Conservation (phyloP, 1,140 invertebrate species). For the Pachyrhynchus sulphureomaculatus region DNA sequence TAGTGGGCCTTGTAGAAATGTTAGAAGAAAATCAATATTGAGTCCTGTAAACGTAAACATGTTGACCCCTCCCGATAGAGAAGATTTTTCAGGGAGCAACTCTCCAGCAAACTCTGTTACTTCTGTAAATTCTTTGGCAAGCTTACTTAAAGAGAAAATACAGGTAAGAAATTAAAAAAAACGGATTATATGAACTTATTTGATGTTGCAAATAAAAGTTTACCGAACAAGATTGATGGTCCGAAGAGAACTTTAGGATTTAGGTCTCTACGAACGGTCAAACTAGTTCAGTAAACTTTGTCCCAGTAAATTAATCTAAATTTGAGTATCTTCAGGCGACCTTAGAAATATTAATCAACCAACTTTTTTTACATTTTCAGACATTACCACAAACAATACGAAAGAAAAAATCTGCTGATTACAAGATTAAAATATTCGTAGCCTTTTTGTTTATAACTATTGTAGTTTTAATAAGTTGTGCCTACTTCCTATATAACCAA, state of each 20-base stretch:
- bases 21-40: conserved; percentile 52
- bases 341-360: too few species aligned
- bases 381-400: conserved; percentile 56
- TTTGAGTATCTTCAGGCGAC: too few species aligned
- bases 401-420: conserved; percentile 64
- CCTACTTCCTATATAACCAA: conserved; percentile 79
- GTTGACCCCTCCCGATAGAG: conserved; percentile 52
- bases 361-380: too few species aligned
- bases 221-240: too few species aligned
- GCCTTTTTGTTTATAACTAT: conserved; percentile 77
- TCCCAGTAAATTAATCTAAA: too few species aligned
- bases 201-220: too few species aligned
- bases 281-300: too few species aligned
- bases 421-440: conserved; percentile 78
- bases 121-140: conserved; percentile 79
- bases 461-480: conserved; percentile 77
- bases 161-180: conserved; percentile 57
- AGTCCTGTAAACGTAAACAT: conserved; percentile 49
- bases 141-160: conserved; percentile 77
- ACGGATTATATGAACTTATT: not conserved
- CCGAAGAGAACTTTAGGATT: too few species aligned
- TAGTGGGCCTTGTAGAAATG: conserved; percentile 48
- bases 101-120: conserved; percentile 74
- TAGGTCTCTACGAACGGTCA: too few species aligned
- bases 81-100: conserved; percentile 38